Evolutionary conservation across 2,797 vertebrate species (phyloP), one percentile per base, ranked within the genome.

Genomic region (Cyclura pinguis): DNA sequence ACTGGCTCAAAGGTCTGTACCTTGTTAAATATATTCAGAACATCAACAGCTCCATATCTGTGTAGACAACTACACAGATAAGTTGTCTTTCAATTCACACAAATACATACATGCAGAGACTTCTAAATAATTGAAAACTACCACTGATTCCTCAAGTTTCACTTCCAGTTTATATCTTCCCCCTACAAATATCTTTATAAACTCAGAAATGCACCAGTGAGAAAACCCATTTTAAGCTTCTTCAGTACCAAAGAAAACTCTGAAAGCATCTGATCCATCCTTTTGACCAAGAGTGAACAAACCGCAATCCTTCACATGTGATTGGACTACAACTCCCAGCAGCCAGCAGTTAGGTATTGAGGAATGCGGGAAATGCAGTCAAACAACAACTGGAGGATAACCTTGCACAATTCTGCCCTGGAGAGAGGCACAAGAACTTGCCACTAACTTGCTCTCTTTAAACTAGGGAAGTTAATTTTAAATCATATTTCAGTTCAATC

Each of bases 381-480:
- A 12, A 69, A 29, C 12, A 69, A 69, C 1, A 10, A 22, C 27
- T 69, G 7, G 27, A 32, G 27, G 9, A 32, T 12, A 18, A 69
- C 27, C 32, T 69, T 69, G 27, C 67, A 29, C 27, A 69, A 9
- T 69, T 9, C 9, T 13, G 27, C 67, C 55, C 59, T 57, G 80
- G 89, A 89, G 29, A 80, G n/a, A 90, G 13, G 4, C 76, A 89
- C 84, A 77, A 85, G 84, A 74, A 85, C 0, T 81, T 77, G 64
- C 32, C 0, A 93, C 20, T 67, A 76, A 18, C 80, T 88, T 24
- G 3, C 77, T 76, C 42, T 80, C 80, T 92, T 78, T n/a, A 16
- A 74, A 88, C 92, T 27, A 88, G 22, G 20, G 57, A 55, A 59
- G 55, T 12, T 91, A 84, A 92, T 35, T 62, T 86, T 81, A 50